These are phyloP conservation scores for Philopotamus ludificatus DNA, from an alignment of 1,140 invertebrate genomes.

Conservation along the genomic window DNA sequence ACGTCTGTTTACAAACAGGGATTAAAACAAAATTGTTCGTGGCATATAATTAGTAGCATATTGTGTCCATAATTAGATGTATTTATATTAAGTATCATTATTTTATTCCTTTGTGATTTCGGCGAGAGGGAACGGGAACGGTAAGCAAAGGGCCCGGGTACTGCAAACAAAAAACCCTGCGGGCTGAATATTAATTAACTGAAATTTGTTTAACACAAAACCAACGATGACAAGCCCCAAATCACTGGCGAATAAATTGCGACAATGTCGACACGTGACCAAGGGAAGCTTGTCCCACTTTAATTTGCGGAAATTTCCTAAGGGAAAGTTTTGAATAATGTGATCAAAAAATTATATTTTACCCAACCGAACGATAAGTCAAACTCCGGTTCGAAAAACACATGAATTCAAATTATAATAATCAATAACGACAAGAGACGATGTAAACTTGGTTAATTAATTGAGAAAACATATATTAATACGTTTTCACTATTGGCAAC, in stretches of 20 bases:
- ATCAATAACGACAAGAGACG: no score
- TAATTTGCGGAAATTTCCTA: no score
- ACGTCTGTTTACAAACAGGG: neutral
- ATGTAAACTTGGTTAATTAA: no score
- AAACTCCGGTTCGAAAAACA: no score
- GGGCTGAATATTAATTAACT: neutral
- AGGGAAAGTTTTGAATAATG: no score
- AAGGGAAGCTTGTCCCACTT: neutral
- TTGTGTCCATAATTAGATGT: slow-evolving; percentile 20
- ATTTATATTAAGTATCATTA: slow-evolving; percentile 22
- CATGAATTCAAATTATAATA: no score
- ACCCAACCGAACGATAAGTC: no score
- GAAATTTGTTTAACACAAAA: neutral
- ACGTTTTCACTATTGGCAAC: no score
- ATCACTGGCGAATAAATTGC: neutral
- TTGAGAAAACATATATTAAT: no score
- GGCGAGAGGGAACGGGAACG: neutral
- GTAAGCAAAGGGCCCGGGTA: neutral
- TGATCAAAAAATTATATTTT: no score
- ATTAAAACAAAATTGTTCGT: neutral
- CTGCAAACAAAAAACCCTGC: neutral
- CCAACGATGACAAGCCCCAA: neutral
- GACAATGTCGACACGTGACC: neutral
- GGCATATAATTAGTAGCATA: slow-evolving; percentile 10
- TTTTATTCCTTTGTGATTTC: slow-evolving; percentile 7